Evolutionary conservation across 2,888 invertebrate genomes (phyloP).

Genomic region (Drosophila ezoana): DNA sequence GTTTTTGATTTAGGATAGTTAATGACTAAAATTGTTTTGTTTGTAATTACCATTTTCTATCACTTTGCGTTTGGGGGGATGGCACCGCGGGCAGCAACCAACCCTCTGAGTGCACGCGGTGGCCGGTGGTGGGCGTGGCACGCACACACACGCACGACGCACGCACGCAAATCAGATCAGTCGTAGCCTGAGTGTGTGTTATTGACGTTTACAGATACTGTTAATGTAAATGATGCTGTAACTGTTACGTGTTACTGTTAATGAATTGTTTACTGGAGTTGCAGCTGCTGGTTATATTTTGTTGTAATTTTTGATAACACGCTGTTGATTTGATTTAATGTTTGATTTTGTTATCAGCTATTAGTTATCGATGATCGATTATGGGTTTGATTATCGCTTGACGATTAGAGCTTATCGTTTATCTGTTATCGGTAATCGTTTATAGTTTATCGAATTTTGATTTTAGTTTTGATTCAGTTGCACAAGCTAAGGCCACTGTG

Average conservation of each 20-base stretch:
- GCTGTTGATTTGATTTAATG: constrained; percentile 24
- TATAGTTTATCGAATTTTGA: constrained; percentile 48
- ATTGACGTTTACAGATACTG: constrained; percentile 34
- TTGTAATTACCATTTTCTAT: constrained; percentile 84
- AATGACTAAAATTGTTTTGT: constrained; percentile 74
- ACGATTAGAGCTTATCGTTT: constrained; percentile 41
- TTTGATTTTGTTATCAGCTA: constrained; percentile 17
- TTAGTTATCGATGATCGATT: neutral
- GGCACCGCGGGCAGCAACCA: constrained; percentile 79
- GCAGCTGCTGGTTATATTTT: constrained; percentile 20
- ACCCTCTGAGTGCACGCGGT: constrained; percentile 68
- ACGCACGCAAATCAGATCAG: constrained; percentile 71
- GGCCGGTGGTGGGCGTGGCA: constrained; percentile 78
- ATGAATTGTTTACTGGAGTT: constrained; percentile 28
- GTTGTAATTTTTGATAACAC: constrained; percentile 22
- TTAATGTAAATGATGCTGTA: constrained; percentile 26
- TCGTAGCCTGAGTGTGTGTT: constrained; percentile 55
- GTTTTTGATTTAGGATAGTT: constrained; percentile 50
- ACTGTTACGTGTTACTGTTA: constrained; percentile 30
- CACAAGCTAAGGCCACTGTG: constrained; percentile 78
- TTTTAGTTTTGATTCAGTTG: constrained; percentile 68
- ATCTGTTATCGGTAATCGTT: constrained; percentile 39
- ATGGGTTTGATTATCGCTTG: constrained; percentile 38
- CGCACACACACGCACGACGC: constrained; percentile 75
- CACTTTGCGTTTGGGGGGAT: constrained; percentile 81